These are phyloP conservation scores for Lophotis ruficrista DNA, from an alignment of 2,113 vertebrate species.

Conservation along the genomic window DNA sequence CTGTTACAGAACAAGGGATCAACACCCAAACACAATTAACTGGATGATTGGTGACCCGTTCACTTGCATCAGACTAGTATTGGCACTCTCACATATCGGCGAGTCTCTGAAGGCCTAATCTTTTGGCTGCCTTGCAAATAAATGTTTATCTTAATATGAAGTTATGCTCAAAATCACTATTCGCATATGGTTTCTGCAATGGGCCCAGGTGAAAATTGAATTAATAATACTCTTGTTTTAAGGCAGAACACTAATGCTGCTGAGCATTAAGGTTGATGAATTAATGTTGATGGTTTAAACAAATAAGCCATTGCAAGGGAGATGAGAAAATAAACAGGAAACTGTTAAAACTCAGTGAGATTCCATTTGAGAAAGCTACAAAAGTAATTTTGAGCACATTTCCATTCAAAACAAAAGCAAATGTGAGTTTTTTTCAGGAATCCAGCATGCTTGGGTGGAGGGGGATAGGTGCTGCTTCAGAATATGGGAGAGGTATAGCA, in stretches of 20 bases:
- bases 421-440: background rate
- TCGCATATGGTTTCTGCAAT: background rate
- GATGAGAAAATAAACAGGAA: background rate
- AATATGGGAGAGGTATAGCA: background rate
- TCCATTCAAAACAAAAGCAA: background rate
- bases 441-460: background rate
- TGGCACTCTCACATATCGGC: background rate
- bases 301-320: background rate
- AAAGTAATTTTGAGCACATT: background rate
- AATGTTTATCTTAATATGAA: background rate
- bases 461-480: background rate
- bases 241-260: background rate
- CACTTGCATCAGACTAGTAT: background rate
- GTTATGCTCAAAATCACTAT: background rate
- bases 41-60: background rate
- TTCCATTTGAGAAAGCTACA: background rate
- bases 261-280: background rate
- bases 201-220: background rate
- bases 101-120: background rate
- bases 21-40: background rate
- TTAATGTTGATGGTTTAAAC: background rate
- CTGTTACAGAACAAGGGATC: background rate
- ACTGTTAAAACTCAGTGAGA: background rate
- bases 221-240: background rate
- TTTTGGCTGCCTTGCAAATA: background rate